Percentiles rank a stretch among this genome's conserved stretches.
Conservation (phyloP, 2,113 vertebrate genomes). For the Esox niger region DNA sequence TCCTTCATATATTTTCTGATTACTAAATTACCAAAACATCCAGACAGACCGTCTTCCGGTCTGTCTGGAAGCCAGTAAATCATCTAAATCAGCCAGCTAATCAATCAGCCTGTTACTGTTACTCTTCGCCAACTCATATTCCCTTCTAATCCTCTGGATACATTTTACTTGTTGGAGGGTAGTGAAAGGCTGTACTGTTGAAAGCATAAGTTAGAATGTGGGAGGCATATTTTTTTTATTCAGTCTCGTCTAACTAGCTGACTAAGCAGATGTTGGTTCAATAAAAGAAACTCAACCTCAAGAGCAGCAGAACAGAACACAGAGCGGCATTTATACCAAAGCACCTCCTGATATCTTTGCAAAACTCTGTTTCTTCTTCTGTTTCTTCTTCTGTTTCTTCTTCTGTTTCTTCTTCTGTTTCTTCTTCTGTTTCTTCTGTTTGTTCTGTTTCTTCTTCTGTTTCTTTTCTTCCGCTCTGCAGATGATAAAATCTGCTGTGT, state of each 20-base stretch:
- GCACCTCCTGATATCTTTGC: neutral
- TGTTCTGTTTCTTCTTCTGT: too few relatives aligned
- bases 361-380: too few relatives aligned
- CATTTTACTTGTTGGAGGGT: conserved; percentile 16
- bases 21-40: neutral
- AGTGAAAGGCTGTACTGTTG: conserved; percentile 27
- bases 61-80: too few relatives aligned
- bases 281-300: conserved; percentile 28
- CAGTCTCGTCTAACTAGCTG: conserved; percentile 8
- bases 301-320: conserved; percentile 11
- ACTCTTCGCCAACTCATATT: conserved; percentile 47
- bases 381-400: too few relatives aligned
- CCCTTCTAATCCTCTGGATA: conserved; percentile 15
- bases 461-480: too few relatives aligned
- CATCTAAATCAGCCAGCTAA: too few relatives aligned
- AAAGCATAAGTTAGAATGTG: conserved; percentile 51
- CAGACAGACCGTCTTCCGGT: too few relatives aligned
- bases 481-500: too few relatives aligned
- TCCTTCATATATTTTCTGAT: conserved; percentile 19
- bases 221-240: conserved; percentile 40
- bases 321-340: neutral
- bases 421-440: too few relatives aligned
- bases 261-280: conserved; percentile 32
- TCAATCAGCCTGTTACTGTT: conserved; percentile 25
- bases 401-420: too few relatives aligned